Evolutionary conservation across 2,113 vertebrate genomes (phyloP).

Genomic region (Eulemur rufifrons): DNA sequence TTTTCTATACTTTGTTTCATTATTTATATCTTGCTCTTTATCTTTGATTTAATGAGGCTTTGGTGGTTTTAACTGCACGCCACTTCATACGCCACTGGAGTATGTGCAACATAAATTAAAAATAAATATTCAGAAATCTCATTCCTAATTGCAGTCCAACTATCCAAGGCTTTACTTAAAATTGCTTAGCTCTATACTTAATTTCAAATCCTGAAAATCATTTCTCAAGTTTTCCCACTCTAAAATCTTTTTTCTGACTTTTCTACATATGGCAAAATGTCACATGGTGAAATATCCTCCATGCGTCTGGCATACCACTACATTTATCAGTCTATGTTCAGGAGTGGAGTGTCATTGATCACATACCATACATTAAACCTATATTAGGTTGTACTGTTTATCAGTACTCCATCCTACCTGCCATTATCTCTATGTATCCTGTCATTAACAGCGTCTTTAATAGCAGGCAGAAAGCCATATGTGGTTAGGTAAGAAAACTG

Average conservation of each 20-base stretch:
- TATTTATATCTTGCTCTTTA: slow-evolving; percentile 27
- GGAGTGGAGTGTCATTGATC: background rate
- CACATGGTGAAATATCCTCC: background rate
- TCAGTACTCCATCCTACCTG: background rate
- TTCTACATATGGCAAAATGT: background rate
- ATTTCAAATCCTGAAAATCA: slow-evolving; percentile 18
- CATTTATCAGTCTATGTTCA: slow-evolving; percentile 1
- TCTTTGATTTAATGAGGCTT: background rate
- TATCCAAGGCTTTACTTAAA: background rate
- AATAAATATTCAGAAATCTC: slow-evolving; percentile 53
- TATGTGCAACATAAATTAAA: slow-evolving; percentile 20
- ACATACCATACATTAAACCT: background rate
- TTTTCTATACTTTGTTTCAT: background rate
- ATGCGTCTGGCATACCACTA: background rate
- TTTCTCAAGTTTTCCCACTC: background rate
- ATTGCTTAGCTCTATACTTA: background rate
- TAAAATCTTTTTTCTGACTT: background rate
- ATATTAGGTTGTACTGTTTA: background rate
- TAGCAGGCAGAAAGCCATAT: background rate
- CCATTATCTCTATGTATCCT: background rate
- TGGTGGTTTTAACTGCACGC: background rate
- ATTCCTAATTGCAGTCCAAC: background rate
- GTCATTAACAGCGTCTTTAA: slow-evolving; percentile 14
- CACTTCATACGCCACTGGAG: background rate
- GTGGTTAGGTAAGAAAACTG: background rate